Conservation (phyloP, 2,797 vertebrate genomes). For the Bucorvus abyssinicus region DNA sequence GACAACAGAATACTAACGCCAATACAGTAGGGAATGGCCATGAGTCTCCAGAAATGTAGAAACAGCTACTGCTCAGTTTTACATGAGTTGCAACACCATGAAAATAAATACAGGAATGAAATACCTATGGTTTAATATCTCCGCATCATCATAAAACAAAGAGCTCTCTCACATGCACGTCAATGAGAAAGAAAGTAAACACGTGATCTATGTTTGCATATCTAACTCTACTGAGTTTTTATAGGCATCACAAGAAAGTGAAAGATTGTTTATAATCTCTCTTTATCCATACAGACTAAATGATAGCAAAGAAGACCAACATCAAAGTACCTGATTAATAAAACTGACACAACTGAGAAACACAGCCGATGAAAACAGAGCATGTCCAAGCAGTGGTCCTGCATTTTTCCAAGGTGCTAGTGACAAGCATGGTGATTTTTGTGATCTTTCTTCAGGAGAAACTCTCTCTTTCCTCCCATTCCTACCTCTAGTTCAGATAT, state of each 20-base stretch:
- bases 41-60: background rate
- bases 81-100: background rate
- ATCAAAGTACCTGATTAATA: background rate
- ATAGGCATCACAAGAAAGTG: background rate
- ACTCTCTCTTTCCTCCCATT: background rate
- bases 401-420: background rate
- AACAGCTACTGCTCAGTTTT: background rate
- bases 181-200: background rate
- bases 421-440: background rate
- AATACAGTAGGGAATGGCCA: background rate
- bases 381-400: background rate
- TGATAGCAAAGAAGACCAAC: background rate
- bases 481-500: background rate
- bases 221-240: background rate
- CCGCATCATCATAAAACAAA: background rate
- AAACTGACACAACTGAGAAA: background rate
- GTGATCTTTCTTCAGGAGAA: background rate
- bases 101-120: background rate
- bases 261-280: background rate
- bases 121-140: background rate
- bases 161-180: background rate
- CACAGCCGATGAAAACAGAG: background rate
- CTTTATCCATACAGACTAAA: background rate
- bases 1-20: background rate
- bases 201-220: background rate